A percentile compares a stretch with the other conserved stretches of the same genome.
Conservation (phyloP, 2,888 invertebrate genomes). For the Patella caerulea region DNA sequence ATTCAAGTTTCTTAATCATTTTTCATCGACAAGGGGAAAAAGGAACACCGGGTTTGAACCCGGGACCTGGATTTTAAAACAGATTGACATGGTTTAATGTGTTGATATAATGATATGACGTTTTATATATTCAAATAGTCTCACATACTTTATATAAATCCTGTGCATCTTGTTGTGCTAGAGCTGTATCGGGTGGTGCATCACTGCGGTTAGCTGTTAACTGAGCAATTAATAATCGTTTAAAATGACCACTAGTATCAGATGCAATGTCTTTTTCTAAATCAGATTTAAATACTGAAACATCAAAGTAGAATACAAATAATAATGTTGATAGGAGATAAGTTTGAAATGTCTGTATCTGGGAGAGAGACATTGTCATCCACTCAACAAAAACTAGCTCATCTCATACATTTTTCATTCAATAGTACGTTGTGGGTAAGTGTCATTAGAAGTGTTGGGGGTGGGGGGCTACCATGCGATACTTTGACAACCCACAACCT, state of each 20-base stretch:
- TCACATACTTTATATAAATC: slow-evolving; percentile 48
- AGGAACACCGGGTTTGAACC: no score
- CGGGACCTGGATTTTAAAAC: no score
- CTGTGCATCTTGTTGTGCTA: slow-evolving; percentile 59
- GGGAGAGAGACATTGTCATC: background rate
- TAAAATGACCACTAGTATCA: slow-evolving; percentile 62
- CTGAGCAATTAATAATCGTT: slow-evolving; percentile 70
- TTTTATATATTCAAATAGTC: background rate
- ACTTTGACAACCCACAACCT: no score
- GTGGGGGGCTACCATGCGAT: no score
- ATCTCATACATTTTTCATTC: no score
- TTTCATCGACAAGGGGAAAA: no score
- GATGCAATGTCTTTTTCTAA: slow-evolving; percentile 57
- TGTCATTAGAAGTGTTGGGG: no score
- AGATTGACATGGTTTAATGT: no score
- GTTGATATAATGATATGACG: no score
- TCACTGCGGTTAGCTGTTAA: slow-evolving; percentile 53
- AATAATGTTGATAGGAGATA: background rate
- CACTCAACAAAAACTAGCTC: no score
- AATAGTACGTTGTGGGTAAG: no score
- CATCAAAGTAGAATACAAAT: slow-evolving; percentile 17
- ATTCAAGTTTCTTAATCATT: no score
- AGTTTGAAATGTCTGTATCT: background rate
- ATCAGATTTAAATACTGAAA: slow-evolving; percentile 52
- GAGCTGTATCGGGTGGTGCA: slow-evolving; percentile 40